Conservation (phyloP, 2,888 invertebrate genomes). For the Arenicola marina region DNA sequence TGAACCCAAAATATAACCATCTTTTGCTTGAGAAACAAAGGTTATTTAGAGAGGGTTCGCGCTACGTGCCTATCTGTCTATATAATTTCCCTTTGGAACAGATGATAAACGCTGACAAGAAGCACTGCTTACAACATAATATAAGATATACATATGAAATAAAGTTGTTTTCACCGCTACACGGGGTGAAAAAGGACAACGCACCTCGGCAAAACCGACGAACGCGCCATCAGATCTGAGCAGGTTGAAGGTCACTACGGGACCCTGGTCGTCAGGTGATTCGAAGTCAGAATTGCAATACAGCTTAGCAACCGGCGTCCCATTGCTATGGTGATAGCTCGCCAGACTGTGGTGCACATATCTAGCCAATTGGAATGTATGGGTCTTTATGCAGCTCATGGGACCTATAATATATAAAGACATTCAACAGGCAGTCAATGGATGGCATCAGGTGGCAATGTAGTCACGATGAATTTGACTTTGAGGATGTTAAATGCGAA, state of each 20-base stretch:
- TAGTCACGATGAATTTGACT: too few relatives aligned
- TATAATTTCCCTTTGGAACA: too few relatives aligned
- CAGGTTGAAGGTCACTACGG: conserved; percentile 87
- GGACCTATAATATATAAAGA: too few relatives aligned
- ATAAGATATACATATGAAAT: neutral
- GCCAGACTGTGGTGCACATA: conserved; percentile 72
- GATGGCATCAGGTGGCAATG: too few relatives aligned
- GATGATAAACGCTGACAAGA: neutral
- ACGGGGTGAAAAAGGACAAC: neutral
- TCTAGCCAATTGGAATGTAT: conserved; percentile 74
- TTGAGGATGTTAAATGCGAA: too few relatives aligned
- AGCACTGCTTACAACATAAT: neutral
- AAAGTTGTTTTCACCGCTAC: neutral
- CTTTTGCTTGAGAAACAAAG: too few relatives aligned
- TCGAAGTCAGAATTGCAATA: conserved; percentile 67
- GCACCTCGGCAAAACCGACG: conserved; percentile 89
- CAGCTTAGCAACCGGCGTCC: conserved; percentile 70
- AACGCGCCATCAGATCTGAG: conserved; percentile 75
- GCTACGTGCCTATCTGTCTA: too few relatives aligned
- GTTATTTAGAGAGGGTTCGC: too few relatives aligned
- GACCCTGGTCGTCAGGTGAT: conserved; percentile 74
- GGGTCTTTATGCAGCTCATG: too few relatives aligned
- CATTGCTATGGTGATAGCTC: conserved; percentile 74
- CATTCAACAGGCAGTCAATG: too few relatives aligned
- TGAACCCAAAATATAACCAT: too few relatives aligned